These are phyloP conservation scores for Mnemiopsis leidyi DNA, from an alignment of 37 sponge, comb jelly and placozoan species.

Conservation along the genomic window DNA sequence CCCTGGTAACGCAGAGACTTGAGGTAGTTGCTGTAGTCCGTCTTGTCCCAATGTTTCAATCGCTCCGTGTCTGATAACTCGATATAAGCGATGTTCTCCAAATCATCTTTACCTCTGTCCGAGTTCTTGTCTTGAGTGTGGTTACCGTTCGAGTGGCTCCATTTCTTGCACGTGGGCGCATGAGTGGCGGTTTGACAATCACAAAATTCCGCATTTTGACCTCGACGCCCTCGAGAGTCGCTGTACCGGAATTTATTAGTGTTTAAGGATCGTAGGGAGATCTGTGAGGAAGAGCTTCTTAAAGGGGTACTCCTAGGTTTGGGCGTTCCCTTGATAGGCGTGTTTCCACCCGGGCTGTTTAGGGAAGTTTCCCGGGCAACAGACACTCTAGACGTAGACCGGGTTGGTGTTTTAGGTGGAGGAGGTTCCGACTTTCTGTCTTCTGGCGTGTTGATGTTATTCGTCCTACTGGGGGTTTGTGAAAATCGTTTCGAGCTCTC, in stretches of 20 bases:
- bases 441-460: background rate
- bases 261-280: background rate
- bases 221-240: background rate
- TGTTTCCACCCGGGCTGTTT: background rate
- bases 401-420: background rate
- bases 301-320: background rate
- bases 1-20: background rate
- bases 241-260: background rate
- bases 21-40: slow-evolving; percentile 20
- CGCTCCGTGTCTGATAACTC: background rate
- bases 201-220: background rate
- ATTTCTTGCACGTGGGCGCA: background rate
- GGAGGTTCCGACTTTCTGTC: background rate
- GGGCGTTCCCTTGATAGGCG: background rate
- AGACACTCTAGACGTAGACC: background rate
- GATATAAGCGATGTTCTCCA: background rate
- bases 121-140: background rate
- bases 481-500: background rate
- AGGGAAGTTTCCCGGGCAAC: background rate
- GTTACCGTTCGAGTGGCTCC: background rate
- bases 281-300: background rate
- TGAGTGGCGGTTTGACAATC: background rate
- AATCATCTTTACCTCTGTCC: background rate
- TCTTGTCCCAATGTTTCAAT: background rate
- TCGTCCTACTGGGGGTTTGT: background rate